phyloP scores from a whole-genome alignment of 2,888 invertebrate genomes.

The Leptopilina myrica region DNA sequence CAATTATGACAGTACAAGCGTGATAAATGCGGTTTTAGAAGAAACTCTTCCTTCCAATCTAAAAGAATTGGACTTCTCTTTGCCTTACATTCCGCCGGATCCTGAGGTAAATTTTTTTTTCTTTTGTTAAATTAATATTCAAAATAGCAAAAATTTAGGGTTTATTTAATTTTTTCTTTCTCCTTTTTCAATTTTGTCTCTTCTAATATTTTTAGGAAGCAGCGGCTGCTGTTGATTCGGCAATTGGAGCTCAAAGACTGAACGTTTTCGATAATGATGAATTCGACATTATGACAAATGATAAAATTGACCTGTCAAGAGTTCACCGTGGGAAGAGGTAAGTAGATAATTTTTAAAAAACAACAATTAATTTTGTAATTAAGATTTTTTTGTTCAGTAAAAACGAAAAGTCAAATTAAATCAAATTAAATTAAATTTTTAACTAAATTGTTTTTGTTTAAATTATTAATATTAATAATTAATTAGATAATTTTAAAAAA shows the following conservation, averaged over 20 bases:
- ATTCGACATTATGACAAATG: constrained; percentile 85
- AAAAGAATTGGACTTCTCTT: constrained; percentile 76
- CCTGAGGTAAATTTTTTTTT: constrained; percentile 71
- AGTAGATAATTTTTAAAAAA: too few relatives aligned
- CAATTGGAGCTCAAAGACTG: constrained; percentile 75
- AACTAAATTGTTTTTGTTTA: too few relatives aligned
- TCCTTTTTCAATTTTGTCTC: neutral
- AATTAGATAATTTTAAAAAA: too few relatives aligned
- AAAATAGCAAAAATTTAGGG: neutral
- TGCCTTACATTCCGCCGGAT: constrained; percentile 83
- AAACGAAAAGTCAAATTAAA: too few relatives aligned
- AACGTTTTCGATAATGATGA: constrained; percentile 87
- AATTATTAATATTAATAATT: too few relatives aligned
- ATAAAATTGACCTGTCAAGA: constrained; percentile 78
- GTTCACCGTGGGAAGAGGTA: constrained; percentile 79
- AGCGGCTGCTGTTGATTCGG: constrained; percentile 56
- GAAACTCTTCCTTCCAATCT: constrained; percentile 80
- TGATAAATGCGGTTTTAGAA: constrained; percentile 91
- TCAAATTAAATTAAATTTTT: too few relatives aligned
- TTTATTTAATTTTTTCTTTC: neutral
- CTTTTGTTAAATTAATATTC: neutral
- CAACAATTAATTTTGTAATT: too few relatives aligned
- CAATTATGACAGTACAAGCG: constrained; percentile 85
- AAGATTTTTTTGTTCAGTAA: too few relatives aligned
- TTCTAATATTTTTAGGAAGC: constrained; percentile 56